Base-by-base conservation (phyloP, 2,888 invertebrate species). In the Argynnis bischoffii region DNA sequence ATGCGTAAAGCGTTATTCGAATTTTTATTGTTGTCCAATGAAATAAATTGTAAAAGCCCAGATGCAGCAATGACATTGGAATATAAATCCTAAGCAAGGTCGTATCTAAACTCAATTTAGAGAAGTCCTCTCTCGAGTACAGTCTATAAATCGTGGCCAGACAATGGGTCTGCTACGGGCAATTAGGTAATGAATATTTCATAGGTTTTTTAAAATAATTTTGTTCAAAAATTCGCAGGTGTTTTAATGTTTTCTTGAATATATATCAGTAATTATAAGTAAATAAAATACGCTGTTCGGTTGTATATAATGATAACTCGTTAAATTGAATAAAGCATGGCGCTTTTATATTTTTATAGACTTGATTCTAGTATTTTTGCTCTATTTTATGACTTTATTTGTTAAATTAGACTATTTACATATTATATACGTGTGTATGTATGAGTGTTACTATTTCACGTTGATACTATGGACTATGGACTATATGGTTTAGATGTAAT, bases 171-270 rank as follows among this genome's bases (percentile, higher is more conserved):
- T 77, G 79, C 78, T 78, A 78, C 78, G 73, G 48, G 55, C 82
- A 84, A 85, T 86, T 84, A 85, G 63, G 67, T 73, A 79, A 87
- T 88, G 85, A 88, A 88, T 89, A 85, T 85, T 88, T 85, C 83
- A 88, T 85, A 77, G 72, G 71, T 78, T 85, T 84, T 84, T 83
- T 82, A 75, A 70, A 54, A 64, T 67, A 69, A 68, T 61, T 65
- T 48, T 59, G 64, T 67, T 70, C 60, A 64, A 71, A 64, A 71
- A 63, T 70, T 71, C 72, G 73, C 75, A 76, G 76, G 74, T 76
- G 75, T 73, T 69, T 71, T 63, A 35, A 48, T 63, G 65, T 26
- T 50, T 47, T 54, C 46, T 50, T 53, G 46, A 51, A 65, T 65
- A 16, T 59, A 53, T 47, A 59, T 53, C 46, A 53, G 46, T 65